Percentiles rank a stretch among this genome's conserved stretches.
Evolutionary conservation across 35 echinoderm and acorn worm species (phyloP).

Genomic region (Apostichopus parvimensis): DNA sequence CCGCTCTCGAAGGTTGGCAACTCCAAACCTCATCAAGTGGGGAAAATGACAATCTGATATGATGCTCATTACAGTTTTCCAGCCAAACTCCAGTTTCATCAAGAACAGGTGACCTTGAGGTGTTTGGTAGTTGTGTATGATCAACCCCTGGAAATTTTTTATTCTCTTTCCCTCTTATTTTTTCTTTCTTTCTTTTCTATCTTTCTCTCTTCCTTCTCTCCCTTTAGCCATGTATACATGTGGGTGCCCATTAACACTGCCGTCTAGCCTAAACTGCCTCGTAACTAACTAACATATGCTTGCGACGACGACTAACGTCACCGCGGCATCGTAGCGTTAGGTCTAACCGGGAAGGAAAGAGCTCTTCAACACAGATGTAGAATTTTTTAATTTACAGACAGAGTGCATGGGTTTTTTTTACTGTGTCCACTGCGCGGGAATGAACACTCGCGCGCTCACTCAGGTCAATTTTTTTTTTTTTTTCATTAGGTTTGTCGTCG

Average conservation of each 20-base stretch:
- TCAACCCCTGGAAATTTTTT: neutral
- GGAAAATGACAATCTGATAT: slow-evolving; percentile 23
- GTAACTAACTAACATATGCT: neutral
- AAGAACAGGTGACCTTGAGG: slow-evolving; percentile 21
- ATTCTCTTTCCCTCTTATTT: too few species aligned
- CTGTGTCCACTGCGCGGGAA: neutral
- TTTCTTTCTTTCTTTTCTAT: too few species aligned
- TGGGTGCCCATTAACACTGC: neutral
- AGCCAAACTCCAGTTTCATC: neutral
- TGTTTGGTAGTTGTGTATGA: neutral
- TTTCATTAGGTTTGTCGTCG: neutral
- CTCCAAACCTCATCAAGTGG: neutral
- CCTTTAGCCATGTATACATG: neutral
- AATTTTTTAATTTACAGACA: slow-evolving; percentile 20
- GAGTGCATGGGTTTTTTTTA: neutral
- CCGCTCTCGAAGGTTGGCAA: slow-evolving; percentile 28
- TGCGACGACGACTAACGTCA: neutral
- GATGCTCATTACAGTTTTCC: neutral
- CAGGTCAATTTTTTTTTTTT: slow-evolving; percentile 23
- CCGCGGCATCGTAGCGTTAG: too few species aligned
- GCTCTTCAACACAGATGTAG: neutral
- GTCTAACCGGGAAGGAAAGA: neutral
- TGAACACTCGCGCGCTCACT: neutral
- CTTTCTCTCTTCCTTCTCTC: too few species aligned
- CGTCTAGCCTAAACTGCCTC: neutral